phyloP scores from a whole-genome alignment of 1,140 invertebrate genomes.

The Drosophila neocordata region DNA sequence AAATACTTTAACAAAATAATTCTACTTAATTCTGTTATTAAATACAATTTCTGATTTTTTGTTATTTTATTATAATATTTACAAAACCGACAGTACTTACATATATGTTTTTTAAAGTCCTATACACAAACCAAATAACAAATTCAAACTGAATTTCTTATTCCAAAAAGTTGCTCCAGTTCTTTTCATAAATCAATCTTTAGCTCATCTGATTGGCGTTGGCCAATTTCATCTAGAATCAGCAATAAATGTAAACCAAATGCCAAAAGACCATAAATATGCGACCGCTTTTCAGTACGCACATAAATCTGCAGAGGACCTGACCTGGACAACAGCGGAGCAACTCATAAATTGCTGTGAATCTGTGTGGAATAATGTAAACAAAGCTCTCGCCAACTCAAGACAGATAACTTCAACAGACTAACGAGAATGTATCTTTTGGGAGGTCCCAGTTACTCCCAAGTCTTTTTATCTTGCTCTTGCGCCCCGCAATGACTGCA shows the following conservation, averaged over 20 bases:
- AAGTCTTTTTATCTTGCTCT: not conserved
- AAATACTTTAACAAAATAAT: too few species aligned
- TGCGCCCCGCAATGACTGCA: not conserved
- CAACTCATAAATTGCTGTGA: not conserved
- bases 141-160: not conserved
- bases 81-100: too few species aligned
- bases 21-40: too few species aligned
- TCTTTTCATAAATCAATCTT: not conserved
- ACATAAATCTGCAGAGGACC: not conserved
- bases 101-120: too few species aligned
- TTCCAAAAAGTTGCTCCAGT: not conserved
- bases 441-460: not conserved
- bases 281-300: too few species aligned
- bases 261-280: slow-evolving; percentile 5
- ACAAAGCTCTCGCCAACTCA: not conserved
- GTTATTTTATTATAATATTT: too few species aligned
- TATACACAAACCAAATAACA: not conserved
- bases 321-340: slow-evolving; percentile 1
- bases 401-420: not conserved
- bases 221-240: not conserved
- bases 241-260: not conserved
- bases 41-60: too few species aligned
- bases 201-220: not conserved
- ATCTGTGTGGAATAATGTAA: slow-evolving; percentile 1
- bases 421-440: slow-evolving; percentile 5